phyloP scores from a whole-genome alignment of 2,888 invertebrate species.

The Bibio marci region DNA sequence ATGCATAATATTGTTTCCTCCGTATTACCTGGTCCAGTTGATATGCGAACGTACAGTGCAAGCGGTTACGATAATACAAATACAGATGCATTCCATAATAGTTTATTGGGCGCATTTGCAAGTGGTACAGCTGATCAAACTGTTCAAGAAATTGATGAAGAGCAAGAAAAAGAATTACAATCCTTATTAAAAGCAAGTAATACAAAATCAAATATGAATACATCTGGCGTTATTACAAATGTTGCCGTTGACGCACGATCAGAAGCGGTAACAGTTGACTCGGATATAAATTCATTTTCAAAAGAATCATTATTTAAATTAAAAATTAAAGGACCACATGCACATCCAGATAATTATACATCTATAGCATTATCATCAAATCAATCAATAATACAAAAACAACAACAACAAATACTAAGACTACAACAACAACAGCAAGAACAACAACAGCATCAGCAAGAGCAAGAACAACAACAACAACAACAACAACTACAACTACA shows the following conservation, averaged over 20 bases:
- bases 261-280: constrained; percentile 29
- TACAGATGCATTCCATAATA: constrained; percentile 41
- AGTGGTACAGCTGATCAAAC: constrained; percentile 51
- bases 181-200: constrained; percentile 43
- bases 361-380: constrained; percentile 33
- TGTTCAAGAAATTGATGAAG: constrained; percentile 54
- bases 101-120: constrained; percentile 47
- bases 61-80: constrained; percentile 32
- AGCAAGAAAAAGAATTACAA: constrained; percentile 59
- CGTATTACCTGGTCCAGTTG: constrained; percentile 70
- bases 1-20: constrained; percentile 23
- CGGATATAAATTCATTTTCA: constrained; percentile 33
- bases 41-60: constrained; percentile 78
- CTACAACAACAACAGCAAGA: no score
- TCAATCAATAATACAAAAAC: no score
- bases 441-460: constrained; percentile 8
- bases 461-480: constrained; percentile 5
- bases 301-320: constrained; percentile 68
- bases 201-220: constrained; percentile 24
- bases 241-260: constrained; percentile 22
- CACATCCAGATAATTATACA: constrained; percentile 55
- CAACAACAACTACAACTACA: constrained; percentile 25
- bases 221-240: constrained; percentile 16
- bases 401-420: constrained; percentile 4
- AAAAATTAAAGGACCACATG: constrained; percentile 77